Base-by-base conservation (phyloP, 2,797 vertebrate species). In the Sphenodon punctatus region DNA sequence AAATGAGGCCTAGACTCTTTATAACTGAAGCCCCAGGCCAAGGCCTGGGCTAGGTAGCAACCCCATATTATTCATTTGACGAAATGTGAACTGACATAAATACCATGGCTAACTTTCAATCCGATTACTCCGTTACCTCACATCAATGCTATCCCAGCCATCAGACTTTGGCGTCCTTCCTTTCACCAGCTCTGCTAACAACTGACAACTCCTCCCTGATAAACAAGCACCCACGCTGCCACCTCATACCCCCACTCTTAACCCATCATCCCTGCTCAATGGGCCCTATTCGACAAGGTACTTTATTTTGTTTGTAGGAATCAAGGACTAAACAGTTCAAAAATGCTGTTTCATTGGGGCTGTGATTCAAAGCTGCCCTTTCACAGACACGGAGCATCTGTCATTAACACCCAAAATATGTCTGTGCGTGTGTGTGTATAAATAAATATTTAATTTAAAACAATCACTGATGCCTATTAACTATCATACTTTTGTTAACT, bases 21-120 rank as follows among this genome's bases (percentile, higher is more conserved):
- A 95, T 96, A 95, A 95, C 93, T 88, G 95, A 96, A 95, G 92
- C 95, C 88, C 92, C 93, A 89, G 96, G 95, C 96, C 96, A 96
- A 96, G 94, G 96, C 93, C 95, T 90, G 92, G 93, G 96, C 97
- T 97, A 97, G 95, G 96, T 96, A 96, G 96, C 96, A 96, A 94
- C 94, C 91, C 97, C 97, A 97, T 96, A 97, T 97, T 97, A 97
- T 97, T 96, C 96, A 94, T 96, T 96, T 98, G 97, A 99, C 95
- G 96, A 98, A 96, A 98, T 97, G 95, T 95, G 97, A 98, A 97
- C 97, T 98, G 98, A 99, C 98, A 97, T 96, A 97, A 98, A 98
- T 97, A 97, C 97, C 96, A 95, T 69, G 97, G 97, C 96, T 97
- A 95, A 95, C 95, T 97, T 98, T 98, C 97, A 99, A 98, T 98